Evolutionary conservation across 2,888 invertebrate genomes (phyloP).

Genomic region (Acanthoscelides obtectus): DNA sequence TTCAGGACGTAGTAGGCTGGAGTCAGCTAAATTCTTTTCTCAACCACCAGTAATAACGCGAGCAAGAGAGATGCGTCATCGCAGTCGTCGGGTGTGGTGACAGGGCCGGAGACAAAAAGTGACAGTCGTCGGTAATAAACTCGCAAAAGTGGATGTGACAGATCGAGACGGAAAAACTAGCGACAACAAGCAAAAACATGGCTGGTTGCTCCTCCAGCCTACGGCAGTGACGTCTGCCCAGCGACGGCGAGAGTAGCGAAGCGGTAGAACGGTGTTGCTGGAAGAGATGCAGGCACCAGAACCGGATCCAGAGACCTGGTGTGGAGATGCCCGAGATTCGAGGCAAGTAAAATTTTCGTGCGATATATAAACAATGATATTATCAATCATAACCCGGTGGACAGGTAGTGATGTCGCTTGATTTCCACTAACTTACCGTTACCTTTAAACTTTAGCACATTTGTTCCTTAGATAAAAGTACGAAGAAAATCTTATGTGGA

Average conservation of each 20-base stretch:
- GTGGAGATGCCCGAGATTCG: background rate
- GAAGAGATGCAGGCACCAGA: background rate
- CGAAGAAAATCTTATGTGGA: too few relatives aligned
- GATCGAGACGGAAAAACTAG: constrained; percentile 38
- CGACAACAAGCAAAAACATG: constrained; percentile 39
- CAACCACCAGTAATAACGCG: background rate
- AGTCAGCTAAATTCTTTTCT: background rate
- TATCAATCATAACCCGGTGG: too few relatives aligned
- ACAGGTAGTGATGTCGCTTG: too few relatives aligned
- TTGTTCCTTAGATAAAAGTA: too few relatives aligned
- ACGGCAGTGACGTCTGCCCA: constrained; percentile 17
- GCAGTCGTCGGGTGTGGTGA: background rate
- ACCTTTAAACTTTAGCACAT: too few relatives aligned
- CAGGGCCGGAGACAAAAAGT: constrained; percentile 12
- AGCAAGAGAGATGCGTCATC: constrained; percentile 1
- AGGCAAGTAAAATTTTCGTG: background rate
- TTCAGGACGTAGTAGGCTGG: background rate
- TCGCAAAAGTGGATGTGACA: constrained; percentile 37
- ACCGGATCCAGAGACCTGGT: background rate
- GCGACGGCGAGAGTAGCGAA: constrained; percentile 14
- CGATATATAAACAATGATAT: too few relatives aligned
- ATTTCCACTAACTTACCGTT: too few relatives aligned
- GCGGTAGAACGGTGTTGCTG: background rate
- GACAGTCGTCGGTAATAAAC: constrained; percentile 34
- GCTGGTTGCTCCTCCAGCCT: constrained; percentile 22